phyloP scores from a whole-genome alignment of 2,113 vertebrate genomes.

The Lophotis ruficrista region DNA sequence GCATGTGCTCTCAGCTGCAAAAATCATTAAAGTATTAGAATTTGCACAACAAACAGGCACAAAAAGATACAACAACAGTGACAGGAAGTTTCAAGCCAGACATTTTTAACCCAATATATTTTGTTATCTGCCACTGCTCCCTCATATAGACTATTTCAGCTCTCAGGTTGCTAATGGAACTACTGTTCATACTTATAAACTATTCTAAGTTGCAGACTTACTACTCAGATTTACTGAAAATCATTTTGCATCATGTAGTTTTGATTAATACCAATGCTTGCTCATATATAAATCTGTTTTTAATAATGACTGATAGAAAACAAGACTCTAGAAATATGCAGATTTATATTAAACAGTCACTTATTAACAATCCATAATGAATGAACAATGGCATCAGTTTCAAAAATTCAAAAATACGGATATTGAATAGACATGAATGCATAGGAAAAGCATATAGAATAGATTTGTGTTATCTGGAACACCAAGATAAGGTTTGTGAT shows the following conservation, averaged over 20 bases:
- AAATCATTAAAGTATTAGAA: conserved; percentile 41
- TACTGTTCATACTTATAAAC: neutral
- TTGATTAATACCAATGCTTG: neutral
- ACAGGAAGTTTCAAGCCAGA: neutral
- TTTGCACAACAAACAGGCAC: conserved; percentile 1
- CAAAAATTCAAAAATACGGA: neutral
- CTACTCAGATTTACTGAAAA: neutral
- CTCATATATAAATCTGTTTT: neutral
- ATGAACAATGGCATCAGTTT: neutral
- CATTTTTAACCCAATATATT: neutral
- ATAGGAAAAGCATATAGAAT: neutral
- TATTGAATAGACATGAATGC: neutral
- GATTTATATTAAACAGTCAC: neutral
- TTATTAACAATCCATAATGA: neutral
- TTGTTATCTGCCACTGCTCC: neutral
- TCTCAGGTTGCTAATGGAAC: neutral
- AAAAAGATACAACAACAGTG: neutral
- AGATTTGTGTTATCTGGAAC: neutral
- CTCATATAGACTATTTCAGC: neutral
- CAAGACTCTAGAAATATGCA: neutral
- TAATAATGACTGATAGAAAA: neutral
- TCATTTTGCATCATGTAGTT: neutral
- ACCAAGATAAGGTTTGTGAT: neutral
- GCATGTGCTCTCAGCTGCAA: conserved; percentile 94
- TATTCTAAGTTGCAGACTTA: neutral